phyloP scores from a whole-genome alignment of 2,113 vertebrate species.

The Zosterops hypoxanthus region DNA sequence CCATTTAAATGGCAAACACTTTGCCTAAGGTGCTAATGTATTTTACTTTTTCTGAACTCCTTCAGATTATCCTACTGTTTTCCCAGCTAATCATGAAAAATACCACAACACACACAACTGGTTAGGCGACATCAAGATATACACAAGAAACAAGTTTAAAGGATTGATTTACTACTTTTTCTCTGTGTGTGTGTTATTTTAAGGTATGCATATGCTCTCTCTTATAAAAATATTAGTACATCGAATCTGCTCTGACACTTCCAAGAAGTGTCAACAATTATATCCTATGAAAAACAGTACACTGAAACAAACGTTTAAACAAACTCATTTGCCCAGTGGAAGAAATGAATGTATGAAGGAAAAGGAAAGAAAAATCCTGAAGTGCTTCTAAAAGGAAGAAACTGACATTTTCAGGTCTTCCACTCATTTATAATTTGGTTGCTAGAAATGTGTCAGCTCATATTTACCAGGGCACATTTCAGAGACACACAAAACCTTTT shows the following conservation, averaged over 20 bases:
- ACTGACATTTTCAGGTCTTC: conserved; percentile 63
- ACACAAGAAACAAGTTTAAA: not conserved
- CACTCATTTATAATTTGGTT: conserved; percentile 57
- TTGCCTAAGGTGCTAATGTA: not conserved
- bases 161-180: not conserved
- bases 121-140: not conserved
- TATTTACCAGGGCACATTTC: conserved; percentile 18
- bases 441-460: conserved; percentile 24
- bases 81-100: not conserved
- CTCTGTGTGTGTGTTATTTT: not conserved
- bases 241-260: not conserved
- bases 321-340: not conserved
- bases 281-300: not conserved
- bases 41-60: not conserved
- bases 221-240: not conserved
- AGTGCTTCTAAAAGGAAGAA: conserved; percentile 35
- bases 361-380: not conserved
- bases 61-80: not conserved
- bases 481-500: not conserved
- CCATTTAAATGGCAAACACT: not conserved
- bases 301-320: conserved; percentile 18
- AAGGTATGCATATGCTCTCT: not conserved
- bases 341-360: not conserved
- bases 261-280: conserved; percentile 2
- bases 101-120: not conserved